phyloP scores from a whole-genome alignment of 2,888 invertebrate species.

The Rhynchonema sp. region DNA sequence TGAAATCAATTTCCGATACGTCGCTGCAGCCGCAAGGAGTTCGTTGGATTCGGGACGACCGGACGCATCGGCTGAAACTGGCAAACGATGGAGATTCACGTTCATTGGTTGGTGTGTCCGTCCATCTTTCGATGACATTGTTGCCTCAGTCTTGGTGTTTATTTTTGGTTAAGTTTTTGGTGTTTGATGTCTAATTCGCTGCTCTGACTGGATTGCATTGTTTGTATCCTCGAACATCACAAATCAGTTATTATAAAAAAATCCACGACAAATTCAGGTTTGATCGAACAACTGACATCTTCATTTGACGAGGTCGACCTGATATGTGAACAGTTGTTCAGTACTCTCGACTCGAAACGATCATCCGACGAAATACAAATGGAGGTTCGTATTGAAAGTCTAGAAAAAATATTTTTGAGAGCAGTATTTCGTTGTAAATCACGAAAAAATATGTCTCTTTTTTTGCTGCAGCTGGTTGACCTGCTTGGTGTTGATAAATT shows the following conservation, averaged over 20 bases:
- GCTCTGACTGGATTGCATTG: neutral
- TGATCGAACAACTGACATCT: neutral
- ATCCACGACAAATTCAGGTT: neutral
- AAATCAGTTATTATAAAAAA: neutral
- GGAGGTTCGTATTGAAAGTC: slow-evolving; percentile 11
- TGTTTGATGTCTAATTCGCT: neutral
- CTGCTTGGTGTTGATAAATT: slow-evolving; percentile 65
- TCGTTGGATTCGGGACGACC: neutral
- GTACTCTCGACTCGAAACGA: slow-evolving; percentile 5
- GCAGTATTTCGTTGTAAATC: neutral
- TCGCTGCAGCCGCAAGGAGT: neutral
- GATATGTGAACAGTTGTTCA: slow-evolving; percentile 8
- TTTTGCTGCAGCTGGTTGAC: slow-evolving; percentile 47
- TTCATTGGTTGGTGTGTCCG: neutral
- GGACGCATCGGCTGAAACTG: neutral
- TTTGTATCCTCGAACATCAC: too few relatives aligned
- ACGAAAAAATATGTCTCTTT: neutral
- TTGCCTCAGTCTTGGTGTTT: neutral
- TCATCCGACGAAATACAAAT: slow-evolving; percentile 12
- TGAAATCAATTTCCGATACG: neutral
- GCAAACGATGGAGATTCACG: neutral
- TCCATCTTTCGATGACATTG: too few relatives aligned
- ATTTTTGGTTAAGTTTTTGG: neutral
- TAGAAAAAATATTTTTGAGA: too few relatives aligned
- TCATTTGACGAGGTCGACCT: neutral